Base-by-base conservation (phyloP, 37 sponge, comb jelly and placozoan genomes). In the Eunapius fragilis region DNA sequence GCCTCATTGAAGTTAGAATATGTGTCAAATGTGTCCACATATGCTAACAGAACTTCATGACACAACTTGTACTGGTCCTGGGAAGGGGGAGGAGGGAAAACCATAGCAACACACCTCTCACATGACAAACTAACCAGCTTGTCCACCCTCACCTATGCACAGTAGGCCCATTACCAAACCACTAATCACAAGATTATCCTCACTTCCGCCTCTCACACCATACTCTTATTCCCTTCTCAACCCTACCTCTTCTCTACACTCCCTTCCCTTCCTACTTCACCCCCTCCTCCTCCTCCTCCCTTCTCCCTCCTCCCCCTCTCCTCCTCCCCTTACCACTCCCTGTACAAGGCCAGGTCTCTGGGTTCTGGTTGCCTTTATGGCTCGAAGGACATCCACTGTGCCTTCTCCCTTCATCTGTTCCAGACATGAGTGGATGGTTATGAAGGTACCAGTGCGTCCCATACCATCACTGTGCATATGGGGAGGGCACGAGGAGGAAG, bases 391-490 rank as follows among this genome's bases (percentile, higher is more conserved):
- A 83, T 97, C 98, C 70, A 95, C 95, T 70, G 95, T 86, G 25
- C 95, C 95, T 67, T 97, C 98, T 17, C 85, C 80, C 84, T 92
- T 97, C 67, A 95, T 89, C 47, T 93, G 49, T 37, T 97, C 96
- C 80, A 95, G 72, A 69, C 93, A 86, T 77, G 90, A 86, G 68
- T 89, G 81, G 41, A 93, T 75, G 2, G 96, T 89, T 30, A 94
- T 80, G 82, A 85, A 97, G 47, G 93, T 91, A 2, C 98, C 98
- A 38, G 98, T 93, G 6, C 96, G 89, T 37, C 98, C 98, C 88
- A 86, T 80, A 4, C 98, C 98, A 73, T 87, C 91, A 88, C 96
- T 94, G 67, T 0, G 14, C 1, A 0, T 6, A 41, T 41, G 58
- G 22, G 22, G 6, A 11, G 58, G 14, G 58, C 1, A 19, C 19